Percentiles rank a stretch among this genome's conserved stretches.
Evolutionary conservation across 2,113 vertebrate species (phyloP).

Genomic region (Rhipidura dahli): DNA sequence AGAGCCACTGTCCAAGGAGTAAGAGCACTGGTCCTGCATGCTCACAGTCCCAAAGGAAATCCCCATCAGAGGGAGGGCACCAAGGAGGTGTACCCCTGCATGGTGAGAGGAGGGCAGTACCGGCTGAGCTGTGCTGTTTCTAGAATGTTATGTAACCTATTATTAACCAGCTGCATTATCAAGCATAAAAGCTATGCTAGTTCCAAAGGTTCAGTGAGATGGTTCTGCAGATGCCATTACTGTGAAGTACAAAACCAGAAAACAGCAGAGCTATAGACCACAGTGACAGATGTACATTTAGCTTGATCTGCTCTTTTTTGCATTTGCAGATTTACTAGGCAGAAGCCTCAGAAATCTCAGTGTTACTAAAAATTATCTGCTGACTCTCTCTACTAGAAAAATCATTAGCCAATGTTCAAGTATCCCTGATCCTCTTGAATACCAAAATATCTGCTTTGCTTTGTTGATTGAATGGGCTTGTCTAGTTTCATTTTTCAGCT

Average conservation of each 20-base stretch:
- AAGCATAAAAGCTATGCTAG: neutral
- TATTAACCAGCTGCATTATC: neutral
- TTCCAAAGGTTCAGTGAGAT: neutral
- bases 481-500: neutral
- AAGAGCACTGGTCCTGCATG: rapidly evolving
- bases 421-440: neutral
- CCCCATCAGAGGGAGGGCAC: neutral
- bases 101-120: rapidly evolving
- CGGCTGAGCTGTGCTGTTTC: neutral
- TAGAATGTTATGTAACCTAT: neutral
- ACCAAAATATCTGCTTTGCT: neutral
- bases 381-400: neutral
- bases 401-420: neutral
- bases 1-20: neutral
- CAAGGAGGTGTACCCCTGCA: neutral
- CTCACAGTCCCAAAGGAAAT: neutral
- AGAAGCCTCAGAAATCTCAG: neutral
- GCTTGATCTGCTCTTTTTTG: neutral
- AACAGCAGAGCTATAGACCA: neutral
- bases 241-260: neutral
- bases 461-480: neutral
- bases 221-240: neutral
- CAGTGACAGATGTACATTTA: neutral
- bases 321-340: neutral
- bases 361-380: neutral